Evolutionary conservation across 2,113 vertebrate genomes (phyloP).

Genomic region (Girardinichthys multiradiatus): DNA sequence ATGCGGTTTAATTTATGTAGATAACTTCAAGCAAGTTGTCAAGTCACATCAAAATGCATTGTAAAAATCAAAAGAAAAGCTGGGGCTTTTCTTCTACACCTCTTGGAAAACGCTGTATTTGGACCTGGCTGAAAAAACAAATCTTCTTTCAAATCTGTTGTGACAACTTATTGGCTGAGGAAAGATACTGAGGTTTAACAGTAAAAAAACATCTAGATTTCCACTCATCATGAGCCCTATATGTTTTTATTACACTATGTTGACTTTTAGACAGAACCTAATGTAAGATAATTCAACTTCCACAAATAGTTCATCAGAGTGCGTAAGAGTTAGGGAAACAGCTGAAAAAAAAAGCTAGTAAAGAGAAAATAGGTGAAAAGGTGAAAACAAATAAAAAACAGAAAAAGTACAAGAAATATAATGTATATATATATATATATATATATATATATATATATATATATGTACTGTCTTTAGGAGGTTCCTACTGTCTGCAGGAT

Average conservation of each 20-base stretch:
- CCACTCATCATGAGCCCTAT: conserved; percentile 19
- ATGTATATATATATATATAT: too few relatives aligned
- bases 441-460: too few relatives aligned
- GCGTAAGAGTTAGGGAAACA: too few relatives aligned
- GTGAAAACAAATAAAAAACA: not conserved
- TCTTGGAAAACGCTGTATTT: conserved; percentile 22
- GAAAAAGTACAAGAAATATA: too few relatives aligned
- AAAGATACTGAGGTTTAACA: conserved; percentile 16
- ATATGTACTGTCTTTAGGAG: not conserved
- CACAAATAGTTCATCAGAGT: not conserved
- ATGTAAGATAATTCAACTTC: conserved; percentile 7
- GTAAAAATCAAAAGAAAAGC: too few relatives aligned
- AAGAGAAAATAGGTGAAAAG: not conserved
- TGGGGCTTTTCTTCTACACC: not conserved
- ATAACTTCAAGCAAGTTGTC: not conserved
- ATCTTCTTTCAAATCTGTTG: conserved; percentile 45
- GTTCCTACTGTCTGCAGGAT: conserved; percentile 56
- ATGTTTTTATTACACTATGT: conserved; percentile 31
- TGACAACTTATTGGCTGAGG: conserved; percentile 36
- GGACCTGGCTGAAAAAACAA: conserved; percentile 38
- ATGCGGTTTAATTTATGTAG: not conserved
- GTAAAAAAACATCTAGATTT: conserved; percentile 32
- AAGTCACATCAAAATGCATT: not conserved
- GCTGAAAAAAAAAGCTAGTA: not conserved
- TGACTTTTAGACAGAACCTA: not conserved